These are phyloP conservation scores for Chironomus riparius DNA, from an alignment of 2,888 invertebrate genomes.

Conservation along the genomic window DNA sequence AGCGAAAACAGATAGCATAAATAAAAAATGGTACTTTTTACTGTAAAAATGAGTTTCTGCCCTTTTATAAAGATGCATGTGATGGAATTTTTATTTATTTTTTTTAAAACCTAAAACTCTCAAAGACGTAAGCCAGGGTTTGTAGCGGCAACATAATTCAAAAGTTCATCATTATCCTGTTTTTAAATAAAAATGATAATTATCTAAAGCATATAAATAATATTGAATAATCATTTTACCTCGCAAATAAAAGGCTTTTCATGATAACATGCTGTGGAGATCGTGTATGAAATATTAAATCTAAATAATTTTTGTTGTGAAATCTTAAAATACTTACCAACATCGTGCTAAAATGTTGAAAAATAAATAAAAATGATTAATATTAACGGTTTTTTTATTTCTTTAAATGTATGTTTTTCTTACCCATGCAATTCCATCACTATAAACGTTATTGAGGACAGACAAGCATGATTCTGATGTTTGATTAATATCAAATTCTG, in stretches of 20 bases:
- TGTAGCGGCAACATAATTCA: constrained; percentile 74
- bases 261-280: constrained; percentile 65
- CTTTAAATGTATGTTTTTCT: neutral
- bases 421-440: constrained; percentile 80
- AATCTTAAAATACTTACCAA: constrained; percentile 35
- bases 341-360: constrained; percentile 55
- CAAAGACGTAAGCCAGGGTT: constrained; percentile 77
- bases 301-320: too few species aligned
- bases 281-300: too few species aligned
- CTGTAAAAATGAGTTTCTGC: too few species aligned
- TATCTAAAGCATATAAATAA: neutral
- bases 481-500: constrained; percentile 81
- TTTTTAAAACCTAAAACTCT: constrained; percentile 33
- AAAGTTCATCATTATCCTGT: constrained; percentile 70
- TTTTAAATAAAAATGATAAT: neutral
- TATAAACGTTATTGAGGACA: constrained; percentile 84
- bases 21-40: too few species aligned
- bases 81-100: too few species aligned
- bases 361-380: too few species aligned
- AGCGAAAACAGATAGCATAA: too few species aligned
- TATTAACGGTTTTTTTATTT: neutral
- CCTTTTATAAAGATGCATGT: too few species aligned
- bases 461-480: constrained; percentile 81
- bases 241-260: constrained; percentile 88
- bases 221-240: constrained; percentile 27